Percentiles rank a stretch among this genome's conserved stretches.
These are phyloP conservation scores for Eulacestoma nigropectus DNA, from an alignment of 2,113 vertebrate species.

Conservation along the genomic window DNA sequence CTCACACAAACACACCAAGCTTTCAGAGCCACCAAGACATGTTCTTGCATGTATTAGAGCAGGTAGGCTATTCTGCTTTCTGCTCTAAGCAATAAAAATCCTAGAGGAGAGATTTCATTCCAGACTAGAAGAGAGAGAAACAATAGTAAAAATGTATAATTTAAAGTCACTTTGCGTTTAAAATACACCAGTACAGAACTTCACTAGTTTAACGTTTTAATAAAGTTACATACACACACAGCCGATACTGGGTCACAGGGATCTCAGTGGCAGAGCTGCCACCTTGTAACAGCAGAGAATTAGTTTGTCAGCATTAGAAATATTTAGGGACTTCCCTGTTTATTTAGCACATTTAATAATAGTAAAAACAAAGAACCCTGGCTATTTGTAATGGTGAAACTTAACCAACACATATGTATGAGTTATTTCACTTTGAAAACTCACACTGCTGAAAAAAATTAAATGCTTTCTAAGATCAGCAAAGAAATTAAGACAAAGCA, in stretches of 20 bases:
- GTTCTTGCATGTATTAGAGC: not conserved
- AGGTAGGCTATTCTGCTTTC: not conserved
- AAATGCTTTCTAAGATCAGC: not conserved
- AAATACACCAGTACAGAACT: not conserved
- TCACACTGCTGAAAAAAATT: not conserved
- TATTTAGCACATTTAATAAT: not conserved
- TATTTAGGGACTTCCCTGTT: not conserved
- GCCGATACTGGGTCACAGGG: accelerated
- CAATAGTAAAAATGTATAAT: not conserved
- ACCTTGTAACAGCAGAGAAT: not conserved
- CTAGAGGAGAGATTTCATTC: not conserved
- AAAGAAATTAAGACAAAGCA: not conserved
- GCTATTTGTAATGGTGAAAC: not conserved
- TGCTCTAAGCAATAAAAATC: not conserved
- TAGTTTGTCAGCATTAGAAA: not conserved
- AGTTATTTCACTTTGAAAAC: not conserved
- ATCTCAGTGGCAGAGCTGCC: not conserved
- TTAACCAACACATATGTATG: not conserved
- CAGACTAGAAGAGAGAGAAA: not conserved
- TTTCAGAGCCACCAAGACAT: not conserved
- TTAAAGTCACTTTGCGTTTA: not conserved
- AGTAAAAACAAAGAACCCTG: not conserved
- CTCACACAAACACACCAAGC: not conserved
- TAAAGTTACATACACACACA: not conserved
- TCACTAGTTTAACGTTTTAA: not conserved